A percentile compares a stretch with the other conserved stretches of the same genome.
These are phyloP conservation scores for Caenorhabditis brenneri DNA, from an alignment of 1,140 invertebrate genomes.

Conservation along the genomic window DNA sequence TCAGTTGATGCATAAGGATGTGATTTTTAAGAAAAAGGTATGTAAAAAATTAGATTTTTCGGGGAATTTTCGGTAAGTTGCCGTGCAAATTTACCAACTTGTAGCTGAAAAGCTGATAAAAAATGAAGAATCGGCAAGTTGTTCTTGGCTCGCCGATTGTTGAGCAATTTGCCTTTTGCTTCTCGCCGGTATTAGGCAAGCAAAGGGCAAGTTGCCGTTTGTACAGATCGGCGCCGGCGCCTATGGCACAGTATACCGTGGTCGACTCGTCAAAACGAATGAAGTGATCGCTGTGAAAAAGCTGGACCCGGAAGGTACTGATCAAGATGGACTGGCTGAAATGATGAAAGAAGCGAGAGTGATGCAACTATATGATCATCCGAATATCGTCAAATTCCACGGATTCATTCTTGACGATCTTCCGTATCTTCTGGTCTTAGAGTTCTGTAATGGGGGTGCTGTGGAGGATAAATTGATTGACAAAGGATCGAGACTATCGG, in stretches of 20 bases:
- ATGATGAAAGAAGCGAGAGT: conserved; percentile 67
- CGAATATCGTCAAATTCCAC: conserved; percentile 64
- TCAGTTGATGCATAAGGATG: conserved; percentile 58
- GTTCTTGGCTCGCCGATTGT: no score
- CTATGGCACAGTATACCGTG: conserved; percentile 64
- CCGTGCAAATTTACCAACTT: no score
- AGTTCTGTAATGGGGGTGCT: conserved; percentile 63
- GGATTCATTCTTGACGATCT: conserved; percentile 61
- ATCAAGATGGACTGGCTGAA: conserved; percentile 58
- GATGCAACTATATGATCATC: conserved; percentile 65
- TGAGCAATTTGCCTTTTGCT: no score
- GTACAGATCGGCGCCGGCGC: conserved; percentile 63
- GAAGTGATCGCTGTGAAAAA: conserved; percentile 59
- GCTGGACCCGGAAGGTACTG: conserved; percentile 62
- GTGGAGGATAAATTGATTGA: conserved; percentile 61
- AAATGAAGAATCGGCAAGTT: no score
- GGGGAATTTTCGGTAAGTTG: no score
- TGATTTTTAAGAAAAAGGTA: conserved; percentile 60
- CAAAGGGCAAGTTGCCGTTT: background rate
- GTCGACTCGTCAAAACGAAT: conserved; percentile 50
- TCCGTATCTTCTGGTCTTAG: conserved; percentile 65
- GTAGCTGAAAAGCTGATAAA: no score
- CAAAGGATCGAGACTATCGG: conserved; percentile 11
- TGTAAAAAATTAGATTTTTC: no score
- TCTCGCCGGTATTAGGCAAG: no score